Base-by-base conservation (phyloP, 2,113 vertebrate species). In the Gallinago jamesoni region DNA sequence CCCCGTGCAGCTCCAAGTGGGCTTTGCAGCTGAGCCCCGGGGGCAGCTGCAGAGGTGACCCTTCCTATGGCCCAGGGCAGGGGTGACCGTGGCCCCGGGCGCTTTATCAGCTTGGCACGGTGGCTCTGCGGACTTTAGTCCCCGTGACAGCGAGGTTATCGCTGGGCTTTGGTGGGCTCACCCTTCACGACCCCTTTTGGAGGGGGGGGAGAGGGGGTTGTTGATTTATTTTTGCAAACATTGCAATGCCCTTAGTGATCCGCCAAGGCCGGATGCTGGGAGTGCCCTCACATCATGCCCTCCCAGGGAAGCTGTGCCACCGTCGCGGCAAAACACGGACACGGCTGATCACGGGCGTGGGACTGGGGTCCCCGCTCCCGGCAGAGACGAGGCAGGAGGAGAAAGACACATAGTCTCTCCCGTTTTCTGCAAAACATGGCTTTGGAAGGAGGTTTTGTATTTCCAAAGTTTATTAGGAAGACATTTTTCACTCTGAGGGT, bases 11-110 rank as follows among this genome's bases (percentile, higher is more conserved):
- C 39, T 86, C 89, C 1, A 14, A 22, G n/a, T 6, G 31, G 60
- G 11, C 8, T 92, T 37, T 48, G 90, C 1, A 2, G 45, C 78
- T 53, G 37, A 72, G 22, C 23, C 28, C 20, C 0, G 4, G 45
- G 50, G 8, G 8, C 1, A 5, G 23, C 28, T 30, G 22, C 22
- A 22, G 55, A 18, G 52, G 27, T 81, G 50, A 53, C 30, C 3
- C 1, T 10, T 47, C 70, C 66, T 4, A 0, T 4, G 56, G 60
- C 28, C 11, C 8, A 0, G 0, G 3, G 0, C 0, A 2, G n/a
- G 43, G 39, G 4, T 14, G 47, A 56, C 10, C 10, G 1, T 50
- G 3, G 14, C 76, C 66, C 55, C 14, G 3, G 45, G 33, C 3
- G 7, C 74, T 75, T 87, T 82, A 83, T 92, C 93, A 70, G 68